Base-by-base conservation (phyloP, 53 echinoderm and acorn worm species). In the Actinopyga echinites region DNA sequence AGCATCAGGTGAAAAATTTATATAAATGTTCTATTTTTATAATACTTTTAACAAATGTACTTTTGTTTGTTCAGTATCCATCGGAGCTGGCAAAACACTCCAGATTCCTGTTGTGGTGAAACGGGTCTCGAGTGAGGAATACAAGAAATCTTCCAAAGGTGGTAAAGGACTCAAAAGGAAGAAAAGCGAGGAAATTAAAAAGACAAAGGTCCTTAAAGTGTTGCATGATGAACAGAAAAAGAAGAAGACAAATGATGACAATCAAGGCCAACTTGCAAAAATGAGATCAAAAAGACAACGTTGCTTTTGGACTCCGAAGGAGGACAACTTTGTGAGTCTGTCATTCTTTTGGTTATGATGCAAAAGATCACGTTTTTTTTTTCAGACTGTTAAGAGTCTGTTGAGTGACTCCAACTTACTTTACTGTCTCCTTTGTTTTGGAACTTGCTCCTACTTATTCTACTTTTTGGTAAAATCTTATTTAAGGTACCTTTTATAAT, bases 161-260 rank as follows among this genome's bases (percentile, higher is more conserved):
- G 92, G 92, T 9, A 92, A 87, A 56, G 92, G 92, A 8, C 84
- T 78, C 49, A 92, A 92, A 59, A 69, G 92, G 55, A 86, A 83
- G 69, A 26, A 30, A 30, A 30, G 0, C 28, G 11, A 19, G 32
- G 30, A 25, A 5, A 8, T 5, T 26, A 55, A 31, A 22, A 28
- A 54, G 0, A 15, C 13, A 8, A 77, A 77, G 19, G 32, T 24
- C 3, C 30, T 54, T 9, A 77, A 77, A 21, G 19, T 28, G 7
- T 32, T 13, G 3, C 21, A 53, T 12, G 21, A 21, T 20, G 19
- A 53, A 13, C 56, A 17, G 8, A n/a, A 43, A 4, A 55, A 53
- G 53, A 77, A 29, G 30, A 4, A 49, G 20, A 30, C 28, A 24
- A 30, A 23, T 54, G 32, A 53, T 4, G 77, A 77, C 26, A 55